These are phyloP conservation scores for Eidolon helvum DNA, from an alignment of 2,113 vertebrate species.

Conservation along the genomic window DNA sequence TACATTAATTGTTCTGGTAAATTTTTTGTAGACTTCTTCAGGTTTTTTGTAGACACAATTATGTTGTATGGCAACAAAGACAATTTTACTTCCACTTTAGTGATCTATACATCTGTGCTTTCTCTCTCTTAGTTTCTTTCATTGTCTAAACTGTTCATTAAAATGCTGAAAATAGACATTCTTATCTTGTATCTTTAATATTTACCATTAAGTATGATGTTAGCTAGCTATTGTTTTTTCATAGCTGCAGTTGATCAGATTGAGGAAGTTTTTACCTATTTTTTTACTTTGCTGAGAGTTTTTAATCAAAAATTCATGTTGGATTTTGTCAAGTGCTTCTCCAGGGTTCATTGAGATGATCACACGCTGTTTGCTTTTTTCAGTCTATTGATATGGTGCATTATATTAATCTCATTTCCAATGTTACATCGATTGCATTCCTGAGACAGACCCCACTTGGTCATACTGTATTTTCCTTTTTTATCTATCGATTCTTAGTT, in stretches of 20 bases:
- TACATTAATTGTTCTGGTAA: not conserved
- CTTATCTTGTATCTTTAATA: not conserved
- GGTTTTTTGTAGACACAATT: not conserved
- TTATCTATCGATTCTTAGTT: not conserved
- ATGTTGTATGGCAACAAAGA: not conserved
- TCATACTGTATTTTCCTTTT: not conserved
- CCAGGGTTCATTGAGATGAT: not conserved
- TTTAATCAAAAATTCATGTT: not conserved
- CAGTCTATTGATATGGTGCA: not conserved
- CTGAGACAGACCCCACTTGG: not conserved
- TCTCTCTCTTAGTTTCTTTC: not conserved
- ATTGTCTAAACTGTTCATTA: not conserved
- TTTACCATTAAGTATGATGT: not conserved
- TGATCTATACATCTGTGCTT: not conserved
- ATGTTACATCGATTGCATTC: not conserved
- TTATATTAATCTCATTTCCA: not conserved
- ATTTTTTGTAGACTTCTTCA: not conserved
- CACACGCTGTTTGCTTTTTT: not conserved
- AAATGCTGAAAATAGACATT: not conserved
- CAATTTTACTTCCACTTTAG: not conserved
- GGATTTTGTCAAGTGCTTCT: not conserved
- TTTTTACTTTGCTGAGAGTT: not conserved
- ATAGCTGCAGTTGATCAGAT: not conserved
- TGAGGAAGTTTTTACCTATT: not conserved
- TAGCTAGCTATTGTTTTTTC: not conserved